These are phyloP conservation scores for Prorops nasuta DNA, from an alignment of 1,140 invertebrate species.

Conservation along the genomic window DNA sequence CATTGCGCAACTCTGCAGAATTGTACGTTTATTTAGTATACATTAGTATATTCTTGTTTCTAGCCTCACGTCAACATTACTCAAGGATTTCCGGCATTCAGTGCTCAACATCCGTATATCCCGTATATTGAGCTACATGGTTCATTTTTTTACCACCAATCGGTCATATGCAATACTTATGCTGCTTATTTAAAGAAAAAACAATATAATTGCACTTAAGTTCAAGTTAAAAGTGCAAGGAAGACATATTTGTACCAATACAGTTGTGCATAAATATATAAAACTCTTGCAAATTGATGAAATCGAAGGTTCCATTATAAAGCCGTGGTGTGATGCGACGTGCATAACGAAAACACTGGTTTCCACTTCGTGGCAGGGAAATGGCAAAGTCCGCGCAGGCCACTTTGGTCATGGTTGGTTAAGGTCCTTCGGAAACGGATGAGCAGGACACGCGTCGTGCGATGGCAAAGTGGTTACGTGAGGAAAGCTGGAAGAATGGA, in stretches of 20 bases:
- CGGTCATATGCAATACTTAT: too few relatives aligned
- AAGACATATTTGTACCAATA: too few relatives aligned
- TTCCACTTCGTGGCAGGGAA: background rate
- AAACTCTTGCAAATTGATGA: too few relatives aligned
- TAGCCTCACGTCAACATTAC: constrained; percentile 20
- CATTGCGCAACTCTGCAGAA: constrained; percentile 17
- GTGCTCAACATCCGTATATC: constrained; percentile 26
- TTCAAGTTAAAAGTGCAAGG: too few relatives aligned
- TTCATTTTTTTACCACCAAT: background rate
- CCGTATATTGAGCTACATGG: constrained; percentile 9
- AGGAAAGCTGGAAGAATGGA: constrained; percentile 40
- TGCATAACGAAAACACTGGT: constrained; percentile 10
- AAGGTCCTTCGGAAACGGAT: constrained; percentile 54
- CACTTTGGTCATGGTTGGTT: constrained; percentile 50
- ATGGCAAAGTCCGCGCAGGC: constrained; percentile 15
- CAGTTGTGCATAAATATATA: too few relatives aligned
- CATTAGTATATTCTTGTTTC: too few relatives aligned
- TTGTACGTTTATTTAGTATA: constrained; percentile 25
- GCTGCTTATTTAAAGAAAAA: too few relatives aligned
- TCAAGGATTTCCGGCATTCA: constrained; percentile 26
- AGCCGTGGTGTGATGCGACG: too few relatives aligned
- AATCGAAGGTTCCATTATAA: too few relatives aligned
- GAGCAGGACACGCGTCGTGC: constrained; percentile 47
- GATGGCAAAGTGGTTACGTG: constrained; percentile 37
- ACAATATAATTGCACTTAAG: too few relatives aligned